Percentiles rank a stretch among this genome's conserved stretches.
These are phyloP conservation scores for Microctenopoma lineatum DNA, from an alignment of 2,797 vertebrate genomes.

Conservation along the genomic window DNA sequence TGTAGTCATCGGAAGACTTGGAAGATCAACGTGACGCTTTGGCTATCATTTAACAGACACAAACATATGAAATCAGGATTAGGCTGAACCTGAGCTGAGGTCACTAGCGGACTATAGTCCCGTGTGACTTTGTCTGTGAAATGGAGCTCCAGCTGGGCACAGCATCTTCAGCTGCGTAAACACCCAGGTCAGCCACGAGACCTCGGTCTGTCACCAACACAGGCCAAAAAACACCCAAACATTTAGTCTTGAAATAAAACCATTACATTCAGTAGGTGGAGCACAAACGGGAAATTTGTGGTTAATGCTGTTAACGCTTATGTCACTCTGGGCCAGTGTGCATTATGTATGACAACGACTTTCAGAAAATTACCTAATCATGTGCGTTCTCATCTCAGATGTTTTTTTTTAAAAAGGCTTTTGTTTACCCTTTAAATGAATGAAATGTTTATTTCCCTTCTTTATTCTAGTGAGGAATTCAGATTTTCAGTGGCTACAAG, in stretches of 20 bases:
- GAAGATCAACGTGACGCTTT: conserved; percentile 38
- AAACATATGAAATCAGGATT: conserved; percentile 57
- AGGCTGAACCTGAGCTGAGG: conserved; percentile 69
- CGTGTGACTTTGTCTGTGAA: conserved; percentile 52
- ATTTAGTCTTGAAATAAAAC: conserved; percentile 45
- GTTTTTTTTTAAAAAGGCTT: conserved; percentile 3
- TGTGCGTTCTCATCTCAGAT: conserved; percentile 33
- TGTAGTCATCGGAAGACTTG: conserved; percentile 29
- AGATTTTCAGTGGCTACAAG: background rate
- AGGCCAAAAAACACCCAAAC: conserved; percentile 47
- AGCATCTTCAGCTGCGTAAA: conserved; percentile 76
- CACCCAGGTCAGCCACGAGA: conserved; percentile 42
- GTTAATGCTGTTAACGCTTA: conserved; percentile 47
- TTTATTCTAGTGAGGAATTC: background rate
- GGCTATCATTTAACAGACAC: conserved; percentile 50
- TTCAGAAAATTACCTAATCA: conserved; percentile 37
- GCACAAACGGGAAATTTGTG: conserved; percentile 61
- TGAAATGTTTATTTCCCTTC: background rate
- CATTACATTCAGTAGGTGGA: conserved; percentile 47
- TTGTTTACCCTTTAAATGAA: background rate
- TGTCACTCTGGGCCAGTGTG: conserved; percentile 35
- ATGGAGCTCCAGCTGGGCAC: conserved; percentile 60
- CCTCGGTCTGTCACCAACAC: conserved; percentile 25
- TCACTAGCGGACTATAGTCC: conserved; percentile 42
- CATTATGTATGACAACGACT: conserved; percentile 27